Percentiles rank a stretch among this genome's conserved stretches.
Conservation (phyloP, 2,888 invertebrate genomes). For the Plusia festucae region DNA sequence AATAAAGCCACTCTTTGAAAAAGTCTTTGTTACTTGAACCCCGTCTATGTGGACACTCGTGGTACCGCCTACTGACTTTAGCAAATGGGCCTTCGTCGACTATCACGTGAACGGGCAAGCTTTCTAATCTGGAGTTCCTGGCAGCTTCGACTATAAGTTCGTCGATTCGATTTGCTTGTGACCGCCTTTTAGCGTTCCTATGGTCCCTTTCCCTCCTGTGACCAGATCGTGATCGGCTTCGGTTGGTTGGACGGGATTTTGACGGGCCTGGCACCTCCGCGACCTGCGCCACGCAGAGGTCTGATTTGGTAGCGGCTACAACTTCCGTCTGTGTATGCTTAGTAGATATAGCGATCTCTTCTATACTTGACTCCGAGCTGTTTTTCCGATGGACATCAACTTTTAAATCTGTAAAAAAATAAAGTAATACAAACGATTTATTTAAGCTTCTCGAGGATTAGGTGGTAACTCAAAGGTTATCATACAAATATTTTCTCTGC, state of each 20-base stretch:
- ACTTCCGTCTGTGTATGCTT: slow-evolving; percentile 79
- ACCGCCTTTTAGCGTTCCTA: slow-evolving; percentile 75
- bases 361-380: slow-evolving; percentile 96
- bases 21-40: slow-evolving; percentile 81
- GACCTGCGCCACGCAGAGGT: slow-evolving; percentile 77
- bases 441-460: too few relatives aligned
- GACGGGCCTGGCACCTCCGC: slow-evolving; percentile 74
- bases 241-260: slow-evolving; percentile 73
- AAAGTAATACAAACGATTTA: not conserved
- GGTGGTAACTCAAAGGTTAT: too few relatives aligned
- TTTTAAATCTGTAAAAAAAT: slow-evolving; percentile 92
- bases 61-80: slow-evolving; percentile 82
- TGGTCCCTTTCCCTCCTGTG: slow-evolving; percentile 79
- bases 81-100: slow-evolving; percentile 85
- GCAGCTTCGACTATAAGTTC: slow-evolving; percentile 79
- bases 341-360: slow-evolving; percentile 88
- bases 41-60: slow-evolving; percentile 80
- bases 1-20: slow-evolving; percentile 85
- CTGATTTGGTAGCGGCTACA: slow-evolving; percentile 78
- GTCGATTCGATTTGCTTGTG: slow-evolving; percentile 77
- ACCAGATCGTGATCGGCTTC: slow-evolving; percentile 75
- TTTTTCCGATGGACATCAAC: slow-evolving; percentile 98
- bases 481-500: too few relatives aligned
- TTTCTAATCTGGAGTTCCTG: slow-evolving; percentile 72
- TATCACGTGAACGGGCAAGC: slow-evolving; percentile 78